Base-by-base conservation (phyloP, 2,888 invertebrate genomes). In the Andrena chrysosceles region DNA sequence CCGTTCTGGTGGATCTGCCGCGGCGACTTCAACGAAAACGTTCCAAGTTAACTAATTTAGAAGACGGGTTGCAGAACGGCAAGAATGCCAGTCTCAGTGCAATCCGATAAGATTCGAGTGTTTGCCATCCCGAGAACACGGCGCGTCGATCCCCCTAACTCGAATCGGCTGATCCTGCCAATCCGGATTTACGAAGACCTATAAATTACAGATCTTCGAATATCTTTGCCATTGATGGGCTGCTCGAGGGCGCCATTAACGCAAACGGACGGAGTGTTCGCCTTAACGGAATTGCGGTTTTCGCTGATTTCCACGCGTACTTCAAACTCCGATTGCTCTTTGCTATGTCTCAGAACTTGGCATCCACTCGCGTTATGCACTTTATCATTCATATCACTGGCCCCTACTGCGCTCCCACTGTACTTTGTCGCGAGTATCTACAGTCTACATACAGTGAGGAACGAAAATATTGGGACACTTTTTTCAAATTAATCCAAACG, bases 81-180 rank as follows among this genome's bases (percentile, higher is more conserved):
- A 83, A 73, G 85, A 85, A 86, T 87, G 75, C 77, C 68, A 16
- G 75, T 62, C 62, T 74, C 60, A 63, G 82, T 82, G 87, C 72
- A 77, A 82, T 68, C 54, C 81, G 80, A 87, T 85, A 83, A 77
- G 81, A 63, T 66, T 72, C 66, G 52, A 83, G 77, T 83, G 72
- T 81, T 77, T 75, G 68, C 76, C 68, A 70, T 72, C 71, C 81
- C 42, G 80, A 68, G 42, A 79, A 64, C 71, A 35, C 2, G 23
- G 26, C 54, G 31, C 49, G 70, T 71, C 82, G 71, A 76, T 76
- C 72, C 68, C 31, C 16, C 74, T 35, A 74, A 70, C 72, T 72
- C 66, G 56, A 49, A 26, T 67, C 62, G 23, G 68, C 56, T 35
- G 76, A 71, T 33, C 52, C 60, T 35, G 71, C 70, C 68, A 60